Evolutionary conservation across 1,140 invertebrate genomes (phyloP), one percentile per base, ranked within the genome.

Genomic region (Bombyx mandarina): DNA sequence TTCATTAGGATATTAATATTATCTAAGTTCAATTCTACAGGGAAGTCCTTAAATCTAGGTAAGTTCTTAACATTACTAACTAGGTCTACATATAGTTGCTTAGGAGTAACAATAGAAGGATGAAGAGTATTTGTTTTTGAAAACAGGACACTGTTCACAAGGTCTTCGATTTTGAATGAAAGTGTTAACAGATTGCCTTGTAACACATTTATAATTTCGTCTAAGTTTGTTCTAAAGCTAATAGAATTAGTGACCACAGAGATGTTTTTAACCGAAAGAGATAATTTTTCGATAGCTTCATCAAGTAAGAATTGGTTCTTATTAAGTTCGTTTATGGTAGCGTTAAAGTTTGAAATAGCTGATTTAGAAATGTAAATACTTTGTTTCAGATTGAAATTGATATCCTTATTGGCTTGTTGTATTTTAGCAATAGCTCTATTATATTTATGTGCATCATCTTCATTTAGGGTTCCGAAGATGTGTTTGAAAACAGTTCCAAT

Each of bases 101-200:
- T 50, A n/a, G 62, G 62, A 7, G 65, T 49, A 6, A 62, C 42
- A 22, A 67, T 50, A 9, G 62, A 47, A 1, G 62, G 62, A 52
- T 67, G 61, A 8, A 67, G 8, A 43, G 54, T 60, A 52, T 64
- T 64, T 2, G 43, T 44, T 10, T 45, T 64, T 50, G 52, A 49
- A 10, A 67, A 61, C 10, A 64, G 3, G 4, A 67, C 49, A 8
- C 57, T 43, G 43, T 62, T 63, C 6, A 57, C 26, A 44, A 64
- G 60, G 42, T 67, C 65, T 58, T 67, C 62, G 18, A 67, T 10
- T 52, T 64, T 51, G 49, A 67, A 67, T 9, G 66, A 67, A 47
- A 67, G 22, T 9, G 62, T 58, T n/a, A 65, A 45, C 52, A 67
- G 42, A 9, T 44, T 47, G 44, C 56, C 43, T 60, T 67, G 59